Percentiles rank a stretch among this genome's conserved stretches.
These are phyloP conservation scores for Colius striatus DNA, from an alignment of 2,113 vertebrate species.

Conservation along the genomic window DNA sequence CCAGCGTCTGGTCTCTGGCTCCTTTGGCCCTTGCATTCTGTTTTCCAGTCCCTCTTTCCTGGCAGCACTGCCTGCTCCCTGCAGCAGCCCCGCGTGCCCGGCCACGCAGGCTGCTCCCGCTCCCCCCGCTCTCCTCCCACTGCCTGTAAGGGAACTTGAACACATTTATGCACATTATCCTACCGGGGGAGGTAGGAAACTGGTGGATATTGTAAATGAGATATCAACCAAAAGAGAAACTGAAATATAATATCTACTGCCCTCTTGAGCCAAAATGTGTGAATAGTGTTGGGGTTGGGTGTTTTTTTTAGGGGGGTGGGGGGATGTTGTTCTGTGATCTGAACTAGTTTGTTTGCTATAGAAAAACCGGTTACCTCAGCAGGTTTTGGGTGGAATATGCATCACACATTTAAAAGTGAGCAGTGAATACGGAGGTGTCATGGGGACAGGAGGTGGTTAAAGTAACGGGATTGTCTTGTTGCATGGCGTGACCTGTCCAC, in stretches of 20 bases:
- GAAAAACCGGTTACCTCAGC: slow-evolving; percentile 28
- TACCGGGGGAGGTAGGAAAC: slow-evolving; percentile 14
- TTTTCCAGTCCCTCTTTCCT: slow-evolving; percentile 4
- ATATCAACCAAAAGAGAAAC: slow-evolving; percentile 50
- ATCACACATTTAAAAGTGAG: not conserved
- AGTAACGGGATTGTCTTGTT: not conserved
- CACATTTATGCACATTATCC: slow-evolving; percentile 67
- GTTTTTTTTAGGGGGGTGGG: not conserved
- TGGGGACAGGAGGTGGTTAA: slow-evolving; percentile 14
- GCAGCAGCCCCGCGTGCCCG: slow-evolving; percentile 12
- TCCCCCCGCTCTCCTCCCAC: not conserved
- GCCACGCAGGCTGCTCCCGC: not conserved
- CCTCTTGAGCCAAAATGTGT: slow-evolving; percentile 60
- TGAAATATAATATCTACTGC: slow-evolving; percentile 39
- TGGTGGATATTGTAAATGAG: slow-evolving; percentile 23
- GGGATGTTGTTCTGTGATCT: not conserved
- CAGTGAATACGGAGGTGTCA: not conserved
- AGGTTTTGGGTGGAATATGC: slow-evolving; percentile 13
- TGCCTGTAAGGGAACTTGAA: slow-evolving; percentile 1
- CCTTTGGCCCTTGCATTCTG: slow-evolving; percentile 22
- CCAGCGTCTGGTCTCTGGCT: slow-evolving; percentile 37
- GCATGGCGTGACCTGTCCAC: not conserved
- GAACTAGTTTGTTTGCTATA: not conserved
- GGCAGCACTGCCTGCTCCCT: not conserved
- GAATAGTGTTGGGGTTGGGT: slow-evolving; percentile 18